A percentile compares a stretch with the other conserved stretches of the same genome.
These are phyloP conservation scores for Stegana nigrithorax DNA, from an alignment of 2,888 invertebrate species.

Conservation along the genomic window DNA sequence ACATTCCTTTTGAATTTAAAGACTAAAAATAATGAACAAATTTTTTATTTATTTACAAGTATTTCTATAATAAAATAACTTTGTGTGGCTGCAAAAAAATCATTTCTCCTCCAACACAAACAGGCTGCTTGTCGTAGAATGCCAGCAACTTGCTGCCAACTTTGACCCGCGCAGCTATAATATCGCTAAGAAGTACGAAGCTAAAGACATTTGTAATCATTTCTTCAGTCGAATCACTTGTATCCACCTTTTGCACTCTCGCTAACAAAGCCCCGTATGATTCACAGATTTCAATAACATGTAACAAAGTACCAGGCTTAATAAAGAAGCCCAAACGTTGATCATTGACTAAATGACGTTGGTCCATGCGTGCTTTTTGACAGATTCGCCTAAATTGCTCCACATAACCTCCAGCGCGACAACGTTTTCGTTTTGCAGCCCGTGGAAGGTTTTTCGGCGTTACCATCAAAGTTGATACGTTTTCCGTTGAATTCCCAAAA, in stretches of 20 bases:
- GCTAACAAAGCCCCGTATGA: conserved; percentile 35
- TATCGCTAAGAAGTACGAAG: conserved; percentile 24
- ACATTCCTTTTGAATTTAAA: background rate
- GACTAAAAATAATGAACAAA: conserved; percentile 4
- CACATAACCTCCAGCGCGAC: conserved; percentile 32
- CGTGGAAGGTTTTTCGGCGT: too few relatives aligned
- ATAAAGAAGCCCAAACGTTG: conserved; percentile 30
- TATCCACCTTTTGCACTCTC: conserved; percentile 18
- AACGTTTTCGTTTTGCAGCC: too few relatives aligned
- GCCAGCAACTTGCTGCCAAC: conserved; percentile 26
- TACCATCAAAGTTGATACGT: too few relatives aligned
- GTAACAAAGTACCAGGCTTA: background rate
- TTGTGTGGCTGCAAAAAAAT: conserved; percentile 37
- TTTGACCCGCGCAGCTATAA: background rate
- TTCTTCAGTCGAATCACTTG: too few relatives aligned
- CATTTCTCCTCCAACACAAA: conserved; percentile 26
- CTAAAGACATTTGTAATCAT: too few relatives aligned
- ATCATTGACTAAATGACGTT: conserved; percentile 32
- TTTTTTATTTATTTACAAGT: conserved; percentile 20
- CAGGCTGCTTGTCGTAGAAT: conserved; percentile 25
- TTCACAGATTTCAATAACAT: conserved; percentile 22
- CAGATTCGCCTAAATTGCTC: conserved; percentile 26
- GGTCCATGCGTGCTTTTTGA: conserved; percentile 32
- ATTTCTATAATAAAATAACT: conserved; percentile 34
- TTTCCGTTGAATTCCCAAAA: too few relatives aligned